A percentile compares a stretch with the other conserved stretches of the same genome.
phyloP scores from a whole-genome alignment of 2,113 vertebrate species.

The Mesembrinibis cayennensis region DNA sequence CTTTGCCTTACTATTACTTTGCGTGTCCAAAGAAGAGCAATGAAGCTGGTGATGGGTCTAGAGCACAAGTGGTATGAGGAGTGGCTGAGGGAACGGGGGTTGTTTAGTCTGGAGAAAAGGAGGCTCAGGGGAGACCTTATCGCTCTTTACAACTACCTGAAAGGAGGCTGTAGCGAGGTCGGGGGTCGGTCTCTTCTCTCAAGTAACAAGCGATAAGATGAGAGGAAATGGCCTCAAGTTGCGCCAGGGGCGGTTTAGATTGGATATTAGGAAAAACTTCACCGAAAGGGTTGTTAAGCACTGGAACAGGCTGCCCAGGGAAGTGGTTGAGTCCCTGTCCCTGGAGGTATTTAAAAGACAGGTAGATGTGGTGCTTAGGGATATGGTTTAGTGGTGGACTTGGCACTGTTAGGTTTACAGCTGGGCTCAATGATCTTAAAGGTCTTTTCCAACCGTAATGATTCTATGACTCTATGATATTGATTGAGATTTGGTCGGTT shows the following conservation, averaged over 20 bases:
- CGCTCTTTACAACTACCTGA: neutral
- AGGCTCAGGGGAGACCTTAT: neutral
- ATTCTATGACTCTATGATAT: neutral
- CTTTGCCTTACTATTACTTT: neutral
- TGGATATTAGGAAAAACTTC: neutral
- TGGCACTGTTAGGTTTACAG: neutral
- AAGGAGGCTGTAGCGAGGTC: neutral
- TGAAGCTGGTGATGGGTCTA: neutral
- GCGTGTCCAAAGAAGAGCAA: neutral
- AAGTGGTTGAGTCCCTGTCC: neutral
- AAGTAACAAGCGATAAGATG: neutral
- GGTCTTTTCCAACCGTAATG: neutral
- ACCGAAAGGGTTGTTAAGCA: neutral
- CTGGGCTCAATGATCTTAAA: neutral
- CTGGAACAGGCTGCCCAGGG: neutral
- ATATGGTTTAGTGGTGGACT: neutral
- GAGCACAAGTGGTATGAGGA: neutral
- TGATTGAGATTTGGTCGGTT: neutral
- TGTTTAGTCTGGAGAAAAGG: neutral
- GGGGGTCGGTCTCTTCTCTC: neutral
- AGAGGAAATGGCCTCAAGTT: neutral
- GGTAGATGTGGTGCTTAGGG: neutral
- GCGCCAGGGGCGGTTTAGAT: neutral
- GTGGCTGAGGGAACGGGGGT: neutral
- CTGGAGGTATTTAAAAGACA: neutral